A percentile compares a stretch with the other conserved stretches of the same genome.
These are phyloP conservation scores for Urophycis tenuis DNA, from an alignment of 2,797 vertebrate species.

Conservation along the genomic window DNA sequence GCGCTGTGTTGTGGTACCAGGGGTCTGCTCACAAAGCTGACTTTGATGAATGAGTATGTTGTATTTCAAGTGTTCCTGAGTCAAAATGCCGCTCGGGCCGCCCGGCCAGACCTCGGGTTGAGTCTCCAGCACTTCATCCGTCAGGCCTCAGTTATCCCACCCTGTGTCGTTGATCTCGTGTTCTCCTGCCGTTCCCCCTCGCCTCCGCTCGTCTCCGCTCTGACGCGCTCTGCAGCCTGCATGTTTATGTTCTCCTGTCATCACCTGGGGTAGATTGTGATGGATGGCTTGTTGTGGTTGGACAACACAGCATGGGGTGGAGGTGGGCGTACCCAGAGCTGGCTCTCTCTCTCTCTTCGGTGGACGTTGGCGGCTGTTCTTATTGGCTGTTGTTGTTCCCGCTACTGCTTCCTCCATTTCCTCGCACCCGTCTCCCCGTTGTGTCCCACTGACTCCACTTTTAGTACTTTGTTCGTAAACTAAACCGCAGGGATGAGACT, in stretches of 20 bases:
- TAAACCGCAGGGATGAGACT: slow-evolving; percentile 38
- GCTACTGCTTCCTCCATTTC: neutral
- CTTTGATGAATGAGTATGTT: slow-evolving; percentile 17
- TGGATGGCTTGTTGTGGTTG: slow-evolving; percentile 18
- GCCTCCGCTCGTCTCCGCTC: neutral
- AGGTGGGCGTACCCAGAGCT: neutral
- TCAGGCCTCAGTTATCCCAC: neutral
- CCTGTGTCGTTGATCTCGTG: neutral
- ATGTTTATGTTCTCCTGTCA: slow-evolving; percentile 12
- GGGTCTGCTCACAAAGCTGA: slow-evolving; percentile 46
- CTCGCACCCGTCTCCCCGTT: neutral
- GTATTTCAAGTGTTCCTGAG: neutral
- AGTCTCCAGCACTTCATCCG: slow-evolving; percentile 21
- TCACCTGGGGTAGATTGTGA: slow-evolving; percentile 17
- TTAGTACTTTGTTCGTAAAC: neutral
- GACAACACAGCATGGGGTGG: slow-evolving; percentile 6
- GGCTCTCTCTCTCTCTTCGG: neutral
- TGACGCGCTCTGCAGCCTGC: neutral
- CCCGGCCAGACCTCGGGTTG: slow-evolving; percentile 8
- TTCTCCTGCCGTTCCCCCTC: slow-evolving; percentile 7
- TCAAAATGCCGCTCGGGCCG: neutral
- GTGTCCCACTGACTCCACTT: neutral
- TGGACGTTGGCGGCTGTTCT: neutral
- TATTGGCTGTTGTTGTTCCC: neutral
- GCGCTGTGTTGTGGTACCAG: slow-evolving; percentile 50